Conservation (phyloP, 2,888 invertebrate genomes). For the Temnothorax rugatulus region DNA sequence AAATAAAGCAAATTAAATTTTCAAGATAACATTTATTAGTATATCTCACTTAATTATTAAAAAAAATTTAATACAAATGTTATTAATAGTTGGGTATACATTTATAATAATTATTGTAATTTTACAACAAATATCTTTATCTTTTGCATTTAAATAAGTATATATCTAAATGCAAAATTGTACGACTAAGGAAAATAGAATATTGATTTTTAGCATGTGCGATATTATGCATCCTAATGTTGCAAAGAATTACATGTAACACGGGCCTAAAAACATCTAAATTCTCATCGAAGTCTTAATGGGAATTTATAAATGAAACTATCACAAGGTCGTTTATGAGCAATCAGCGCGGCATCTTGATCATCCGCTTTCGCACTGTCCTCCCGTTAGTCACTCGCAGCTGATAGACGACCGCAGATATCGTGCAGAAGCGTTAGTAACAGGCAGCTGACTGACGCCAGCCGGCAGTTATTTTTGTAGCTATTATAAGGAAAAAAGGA, state of each 20-base stretch:
- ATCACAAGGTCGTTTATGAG: conserved; percentile 55
- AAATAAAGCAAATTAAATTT: neutral
- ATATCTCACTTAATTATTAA: neutral
- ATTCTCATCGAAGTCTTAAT: conserved; percentile 6
- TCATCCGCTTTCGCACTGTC: conserved; percentile 35
- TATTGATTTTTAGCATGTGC: neutral
- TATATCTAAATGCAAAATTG: conserved; percentile 3
- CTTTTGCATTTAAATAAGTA: neutral
- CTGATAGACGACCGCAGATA: conserved; percentile 49
- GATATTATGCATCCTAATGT: neutral
- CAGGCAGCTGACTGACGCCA: conserved; percentile 57
- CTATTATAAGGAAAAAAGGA: conserved; percentile 40
- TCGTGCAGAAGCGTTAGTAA: conserved; percentile 45
- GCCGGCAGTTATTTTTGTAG: conserved; percentile 41
- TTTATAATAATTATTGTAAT: neutral
- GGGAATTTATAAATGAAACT: conserved; percentile 40
- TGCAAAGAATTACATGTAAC: neutral
- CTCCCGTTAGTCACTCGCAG: conserved; percentile 48
- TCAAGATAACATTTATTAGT: neutral
- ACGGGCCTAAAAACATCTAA: neutral
- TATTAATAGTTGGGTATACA: too few species aligned
- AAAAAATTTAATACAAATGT: neutral
- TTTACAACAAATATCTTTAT: neutral
- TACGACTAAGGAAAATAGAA: neutral
- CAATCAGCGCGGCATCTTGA: conserved; percentile 35